Base-by-base conservation (phyloP, 2,113 vertebrate species). In the Blennius ocellaris region DNA sequence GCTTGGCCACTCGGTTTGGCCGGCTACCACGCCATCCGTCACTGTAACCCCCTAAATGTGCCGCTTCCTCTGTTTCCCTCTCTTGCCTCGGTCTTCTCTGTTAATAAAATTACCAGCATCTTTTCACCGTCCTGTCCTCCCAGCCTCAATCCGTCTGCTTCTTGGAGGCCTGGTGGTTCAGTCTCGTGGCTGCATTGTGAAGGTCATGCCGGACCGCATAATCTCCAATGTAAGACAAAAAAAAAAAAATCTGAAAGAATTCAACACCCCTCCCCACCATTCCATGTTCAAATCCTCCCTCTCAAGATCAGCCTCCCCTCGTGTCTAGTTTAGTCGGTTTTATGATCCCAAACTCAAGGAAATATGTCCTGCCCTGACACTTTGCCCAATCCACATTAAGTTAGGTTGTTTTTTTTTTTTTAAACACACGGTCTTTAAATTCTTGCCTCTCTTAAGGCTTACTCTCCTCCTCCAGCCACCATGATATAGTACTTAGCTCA, bases 131-230 rank as follows among this genome's bases (percentile, higher is more conserved):
- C 52, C 12, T 15, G 15, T 36, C 6, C 45, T 40, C 36, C 8
- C 50, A 9, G 6, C 43, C 7, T 54, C 44, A 21, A 1, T 21
- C 8, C 11, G 14, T 70, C 16, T n/a, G 7, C 37, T 17, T 64
- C 51, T 67, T 36, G 52, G 39, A 44, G 50, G 41, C 38, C 30
- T 71, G 79, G 76, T 82, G 81, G 75, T 83, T 69, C 69, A 44
- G 71, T 82, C 72, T 78, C 64, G 50, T 69, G 83, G 76, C 82
- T 74, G 55, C 40, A 69, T 48, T 55, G 44, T 60, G 47, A 73
- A 79, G 70, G 79, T 83, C 73, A 85, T 12, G 41, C 60, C 71
- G 67, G 64, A 83, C 69, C 55, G 66, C 47, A 55, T 72, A 81
- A 76, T 76, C 69, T 65, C 75, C 17, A 69, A 37, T 72, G 52